Evolutionary conservation across 2,888 invertebrate species (phyloP).

Genomic region (Pandemis corylana): DNA sequence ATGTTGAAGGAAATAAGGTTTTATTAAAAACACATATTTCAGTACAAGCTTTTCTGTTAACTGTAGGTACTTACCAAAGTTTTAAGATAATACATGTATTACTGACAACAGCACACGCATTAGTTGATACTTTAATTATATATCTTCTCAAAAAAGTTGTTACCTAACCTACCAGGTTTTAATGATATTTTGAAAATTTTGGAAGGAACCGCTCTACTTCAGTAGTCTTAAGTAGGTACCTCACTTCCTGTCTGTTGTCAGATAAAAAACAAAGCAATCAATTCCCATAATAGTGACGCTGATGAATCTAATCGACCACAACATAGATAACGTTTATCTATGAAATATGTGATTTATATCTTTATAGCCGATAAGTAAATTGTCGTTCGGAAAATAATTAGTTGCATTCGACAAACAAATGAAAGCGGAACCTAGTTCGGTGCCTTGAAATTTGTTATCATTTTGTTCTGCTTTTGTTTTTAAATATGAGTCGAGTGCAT

Average conservation of each 20-base stretch:
- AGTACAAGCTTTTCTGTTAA: too few species aligned
- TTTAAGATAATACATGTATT: too few species aligned
- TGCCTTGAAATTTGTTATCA: neutral
- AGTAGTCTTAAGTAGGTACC: neutral
- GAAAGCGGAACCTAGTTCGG: slow-evolving; percentile 7
- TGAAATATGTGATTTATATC: slow-evolving; percentile 30
- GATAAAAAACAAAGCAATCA: slow-evolving; percentile 35
- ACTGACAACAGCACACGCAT: too few species aligned
- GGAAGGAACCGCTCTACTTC: neutral
- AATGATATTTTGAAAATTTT: neutral
- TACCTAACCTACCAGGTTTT: neutral
- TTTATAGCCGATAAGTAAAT: slow-evolving; percentile 23
- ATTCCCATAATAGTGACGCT: slow-evolving; percentile 22
- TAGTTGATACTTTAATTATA: too few species aligned
- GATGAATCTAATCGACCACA: slow-evolving; percentile 38
- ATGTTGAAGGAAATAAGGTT: neutral
- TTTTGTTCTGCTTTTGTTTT: slow-evolving; percentile 8
- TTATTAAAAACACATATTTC: neutral
- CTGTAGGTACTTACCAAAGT: too few species aligned
- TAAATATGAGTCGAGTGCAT: slow-evolving; percentile 43
- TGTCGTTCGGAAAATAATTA: slow-evolving; percentile 25
- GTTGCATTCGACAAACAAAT: slow-evolving; percentile 36
- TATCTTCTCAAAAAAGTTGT: neutral
- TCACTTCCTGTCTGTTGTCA: slow-evolving; percentile 9
- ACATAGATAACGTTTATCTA: slow-evolving; percentile 18